Evolutionary conservation across 2,888 invertebrate species (phyloP).

Genomic region (Dynastes maya): DNA sequence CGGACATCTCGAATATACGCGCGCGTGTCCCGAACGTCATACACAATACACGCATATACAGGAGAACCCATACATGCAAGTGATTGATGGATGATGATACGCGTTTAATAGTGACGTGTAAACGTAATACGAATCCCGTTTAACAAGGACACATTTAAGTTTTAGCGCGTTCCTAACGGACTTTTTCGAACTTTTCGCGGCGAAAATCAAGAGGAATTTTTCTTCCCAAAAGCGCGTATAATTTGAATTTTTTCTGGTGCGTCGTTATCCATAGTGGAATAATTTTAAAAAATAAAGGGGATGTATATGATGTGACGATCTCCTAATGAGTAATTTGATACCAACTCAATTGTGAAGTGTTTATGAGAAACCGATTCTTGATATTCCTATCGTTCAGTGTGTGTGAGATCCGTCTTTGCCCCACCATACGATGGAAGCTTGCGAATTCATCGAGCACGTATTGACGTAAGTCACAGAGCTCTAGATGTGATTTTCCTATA

Average conservation of each 20-base stretch:
- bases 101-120: constrained; percentile 18
- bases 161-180: neutral
- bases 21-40: constrained; percentile 54
- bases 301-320: too few species aligned
- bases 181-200: constrained; percentile 21
- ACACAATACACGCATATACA: constrained; percentile 11
- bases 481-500: neutral
- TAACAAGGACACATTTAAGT: neutral
- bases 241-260: too few species aligned
- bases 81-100: constrained; percentile 57
- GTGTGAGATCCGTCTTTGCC: constrained; percentile 5
- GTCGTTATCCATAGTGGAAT: too few species aligned
- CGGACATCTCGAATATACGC: constrained; percentile 50
- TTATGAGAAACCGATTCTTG: constrained; percentile 14
- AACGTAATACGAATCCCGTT: neutral
- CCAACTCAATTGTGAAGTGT: constrained; percentile 22
- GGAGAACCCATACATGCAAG: constrained; percentile 23
- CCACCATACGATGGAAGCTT: constrained; percentile 17
- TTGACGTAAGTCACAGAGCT: constrained; percentile 36
- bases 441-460: constrained; percentile 13
- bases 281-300: too few species aligned
- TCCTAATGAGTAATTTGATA: neutral
- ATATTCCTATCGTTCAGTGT: neutral
- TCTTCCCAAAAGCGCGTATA: too few species aligned
- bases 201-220: too few species aligned